Evolutionary conservation across 1,140 invertebrate genomes (phyloP).

Genomic region (Trichonephila clavipes): DNA sequence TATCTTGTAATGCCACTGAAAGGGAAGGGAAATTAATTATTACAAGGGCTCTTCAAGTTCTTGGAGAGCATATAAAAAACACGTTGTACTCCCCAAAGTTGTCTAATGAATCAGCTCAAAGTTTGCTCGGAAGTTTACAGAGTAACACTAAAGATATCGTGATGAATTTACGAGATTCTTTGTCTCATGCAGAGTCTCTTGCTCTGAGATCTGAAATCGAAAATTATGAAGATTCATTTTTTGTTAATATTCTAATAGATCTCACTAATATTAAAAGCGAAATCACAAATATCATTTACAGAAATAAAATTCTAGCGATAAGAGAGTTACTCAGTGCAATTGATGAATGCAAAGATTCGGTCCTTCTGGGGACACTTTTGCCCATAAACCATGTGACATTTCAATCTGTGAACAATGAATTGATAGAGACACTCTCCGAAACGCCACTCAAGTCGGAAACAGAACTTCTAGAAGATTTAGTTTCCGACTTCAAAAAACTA

Average conservation of each 20-base stretch:
- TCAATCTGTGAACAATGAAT: not conserved
- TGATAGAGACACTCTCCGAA: not conserved
- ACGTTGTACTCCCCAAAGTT: slow-evolving; percentile 43
- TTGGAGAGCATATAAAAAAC: slow-evolving; percentile 33
- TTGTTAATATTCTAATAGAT: not conserved
- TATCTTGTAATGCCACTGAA: not conserved
- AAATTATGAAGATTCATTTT: not conserved
- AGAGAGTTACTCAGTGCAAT: slow-evolving; percentile 8
- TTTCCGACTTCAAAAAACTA: not conserved
- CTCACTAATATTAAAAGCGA: not conserved
- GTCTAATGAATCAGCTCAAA: not conserved
- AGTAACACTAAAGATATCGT: not conserved
- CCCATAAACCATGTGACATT: not conserved
- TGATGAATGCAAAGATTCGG: not conserved
- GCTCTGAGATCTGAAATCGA: not conserved
- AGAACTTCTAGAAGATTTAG: not conserved
- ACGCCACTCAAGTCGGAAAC: not conserved
- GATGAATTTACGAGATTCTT: slow-evolving; percentile 9
- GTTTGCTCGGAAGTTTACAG: not conserved
- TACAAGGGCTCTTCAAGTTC: slow-evolving; percentile 27
- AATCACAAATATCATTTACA: not conserved
- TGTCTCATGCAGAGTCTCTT: slow-evolving; percentile 35
- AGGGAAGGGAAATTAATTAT: slow-evolving; percentile 14
- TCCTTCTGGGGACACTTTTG: not conserved
- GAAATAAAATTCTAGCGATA: not conserved